Conservation (phyloP, 2,797 vertebrate species). For the Semaprochilodus insignis region DNA sequence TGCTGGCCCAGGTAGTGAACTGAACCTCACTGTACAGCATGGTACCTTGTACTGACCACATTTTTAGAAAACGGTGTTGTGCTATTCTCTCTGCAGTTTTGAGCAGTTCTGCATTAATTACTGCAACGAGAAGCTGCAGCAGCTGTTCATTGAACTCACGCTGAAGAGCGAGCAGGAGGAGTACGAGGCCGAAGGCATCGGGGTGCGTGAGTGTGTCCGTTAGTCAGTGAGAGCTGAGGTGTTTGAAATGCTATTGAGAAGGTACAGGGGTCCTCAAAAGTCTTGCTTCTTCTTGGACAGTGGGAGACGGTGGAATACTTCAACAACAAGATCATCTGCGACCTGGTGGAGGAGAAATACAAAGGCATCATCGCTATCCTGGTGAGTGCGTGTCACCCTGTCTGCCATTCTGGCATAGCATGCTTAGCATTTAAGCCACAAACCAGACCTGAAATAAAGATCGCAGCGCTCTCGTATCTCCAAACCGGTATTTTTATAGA, state of each 20-base stretch:
- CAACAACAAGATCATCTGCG: slow-evolving; percentile 99
- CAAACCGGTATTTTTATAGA: too few relatives aligned
- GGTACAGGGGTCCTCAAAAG: too few relatives aligned
- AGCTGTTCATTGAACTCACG: slow-evolving; percentile 94
- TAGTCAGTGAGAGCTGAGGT: neutral
- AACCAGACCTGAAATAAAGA: neutral
- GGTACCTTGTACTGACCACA: too few relatives aligned
- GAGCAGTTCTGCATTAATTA: slow-evolving; percentile 99
- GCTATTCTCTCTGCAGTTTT: slow-evolving; percentile 78
- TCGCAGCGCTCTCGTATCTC: neutral
- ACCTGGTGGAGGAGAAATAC: slow-evolving; percentile 97
- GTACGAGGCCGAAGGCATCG: slow-evolving; percentile 90
- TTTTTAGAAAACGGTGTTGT: neutral
- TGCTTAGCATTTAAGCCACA: too few relatives aligned
- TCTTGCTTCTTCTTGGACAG: slow-evolving; percentile 68
- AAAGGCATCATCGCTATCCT: slow-evolving; percentile 97
- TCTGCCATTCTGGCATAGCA: neutral
- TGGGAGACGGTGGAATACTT: slow-evolving; percentile 98
- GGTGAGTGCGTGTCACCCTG: slow-evolving; percentile 71
- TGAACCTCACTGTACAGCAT: too few relatives aligned
- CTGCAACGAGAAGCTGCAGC: slow-evolving; percentile 98
- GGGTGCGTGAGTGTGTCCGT: slow-evolving; percentile 76
- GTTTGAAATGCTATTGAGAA: neutral
- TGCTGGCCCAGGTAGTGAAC: too few relatives aligned
- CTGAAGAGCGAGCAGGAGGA: slow-evolving; percentile 94